phyloP scores from a whole-genome alignment of 2,888 invertebrate species.

The Andrena haemorrhoa region DNA sequence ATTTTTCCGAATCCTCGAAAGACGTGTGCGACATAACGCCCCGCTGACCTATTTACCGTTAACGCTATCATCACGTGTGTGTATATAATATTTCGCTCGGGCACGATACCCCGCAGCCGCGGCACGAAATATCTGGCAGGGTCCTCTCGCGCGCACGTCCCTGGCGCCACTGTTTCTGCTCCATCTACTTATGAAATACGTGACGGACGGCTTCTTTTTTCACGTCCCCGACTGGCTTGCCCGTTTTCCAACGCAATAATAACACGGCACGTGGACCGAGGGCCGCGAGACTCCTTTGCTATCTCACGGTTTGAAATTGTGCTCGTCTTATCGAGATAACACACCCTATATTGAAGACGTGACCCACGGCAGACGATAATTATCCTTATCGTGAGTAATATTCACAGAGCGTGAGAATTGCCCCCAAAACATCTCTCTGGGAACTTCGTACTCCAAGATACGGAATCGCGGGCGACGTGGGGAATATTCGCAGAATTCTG shows the following conservation, averaged over 20 bases:
- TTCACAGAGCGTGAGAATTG: conserved; percentile 18
- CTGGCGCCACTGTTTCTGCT: background rate
- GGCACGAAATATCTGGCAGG: background rate
- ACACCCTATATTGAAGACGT: conserved; percentile 53
- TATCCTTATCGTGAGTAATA: conserved; percentile 53
- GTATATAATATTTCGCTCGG: conserved; percentile 22
- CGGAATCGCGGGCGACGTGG: background rate
- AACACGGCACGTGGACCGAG: background rate
- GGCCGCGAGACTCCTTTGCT: conserved; percentile 15
- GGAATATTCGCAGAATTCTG: background rate
- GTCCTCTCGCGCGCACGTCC: background rate
- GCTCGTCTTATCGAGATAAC: conserved; percentile 28
- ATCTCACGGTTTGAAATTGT: conserved; percentile 18
- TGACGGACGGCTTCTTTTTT: background rate
- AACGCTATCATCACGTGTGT: conserved; percentile 17
- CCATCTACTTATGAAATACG: conserved; percentile 5
- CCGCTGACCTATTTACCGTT: conserved; percentile 42
- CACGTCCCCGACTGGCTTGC: background rate
- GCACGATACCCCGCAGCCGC: background rate
- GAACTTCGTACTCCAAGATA: conserved; percentile 10
- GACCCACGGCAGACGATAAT: conserved; percentile 58
- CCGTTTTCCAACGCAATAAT: background rate
- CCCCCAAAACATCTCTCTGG: background rate
- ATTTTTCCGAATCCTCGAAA: conserved; percentile 11
- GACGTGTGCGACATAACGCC: background rate